Conservation (phyloP, 1,140 invertebrate species). For the Protaetia brevitarsis region DNA sequence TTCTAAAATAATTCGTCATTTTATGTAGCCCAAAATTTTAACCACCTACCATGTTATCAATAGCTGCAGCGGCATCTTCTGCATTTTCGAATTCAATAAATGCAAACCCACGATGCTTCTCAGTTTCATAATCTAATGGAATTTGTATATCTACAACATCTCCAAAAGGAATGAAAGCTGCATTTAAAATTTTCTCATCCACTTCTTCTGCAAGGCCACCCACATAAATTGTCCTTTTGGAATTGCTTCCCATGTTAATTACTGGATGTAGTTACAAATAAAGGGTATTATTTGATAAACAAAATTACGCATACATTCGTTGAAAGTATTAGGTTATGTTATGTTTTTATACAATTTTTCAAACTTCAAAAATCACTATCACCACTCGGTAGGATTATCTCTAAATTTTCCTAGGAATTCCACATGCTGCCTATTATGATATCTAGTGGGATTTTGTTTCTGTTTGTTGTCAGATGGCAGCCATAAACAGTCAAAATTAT, state of each 20-base stretch:
- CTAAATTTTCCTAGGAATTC: too few species aligned
- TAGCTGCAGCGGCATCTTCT: constrained; percentile 94
- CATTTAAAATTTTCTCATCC: constrained; percentile 91
- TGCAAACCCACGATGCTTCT: constrained; percentile 95
- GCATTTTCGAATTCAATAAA: constrained; percentile 96
- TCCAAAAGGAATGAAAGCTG: constrained; percentile 97
- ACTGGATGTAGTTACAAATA: too few species aligned
- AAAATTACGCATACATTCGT: too few species aligned
- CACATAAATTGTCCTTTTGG: constrained; percentile 76
- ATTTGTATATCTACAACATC: constrained; percentile 97
- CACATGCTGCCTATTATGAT: too few species aligned
- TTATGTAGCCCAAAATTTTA: background rate
- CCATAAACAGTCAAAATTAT: too few species aligned
- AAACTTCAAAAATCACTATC: too few species aligned
- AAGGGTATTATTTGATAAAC: too few species aligned
- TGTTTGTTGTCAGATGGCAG: too few species aligned
- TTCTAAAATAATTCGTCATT: constrained; percentile 61
- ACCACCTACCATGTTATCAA: constrained; percentile 93
- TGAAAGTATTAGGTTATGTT: too few species aligned
- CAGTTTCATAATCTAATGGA: constrained; percentile 96
- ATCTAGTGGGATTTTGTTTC: too few species aligned
- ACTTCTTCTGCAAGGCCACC: constrained; percentile 97
- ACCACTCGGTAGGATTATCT: too few species aligned
- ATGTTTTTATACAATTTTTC: too few species aligned
- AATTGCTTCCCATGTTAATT: constrained; percentile 48